These are phyloP conservation scores for Zaprionus tsacasi DNA, from an alignment of 1,140 invertebrate genomes.

Conservation along the genomic window DNA sequence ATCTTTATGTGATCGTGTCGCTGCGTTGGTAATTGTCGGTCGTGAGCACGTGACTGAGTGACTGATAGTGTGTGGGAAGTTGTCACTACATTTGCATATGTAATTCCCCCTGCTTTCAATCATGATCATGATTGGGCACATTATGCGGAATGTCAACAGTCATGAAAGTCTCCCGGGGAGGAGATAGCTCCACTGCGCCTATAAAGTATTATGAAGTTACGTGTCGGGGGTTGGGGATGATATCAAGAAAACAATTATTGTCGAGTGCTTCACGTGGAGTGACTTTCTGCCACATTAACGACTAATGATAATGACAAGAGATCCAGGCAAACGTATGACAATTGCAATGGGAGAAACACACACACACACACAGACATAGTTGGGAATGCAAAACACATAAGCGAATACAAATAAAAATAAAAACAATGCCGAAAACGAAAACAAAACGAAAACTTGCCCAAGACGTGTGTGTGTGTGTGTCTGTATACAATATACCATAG, in stretches of 20 bases:
- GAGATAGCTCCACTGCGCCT: too few species aligned
- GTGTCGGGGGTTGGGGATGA: too few species aligned
- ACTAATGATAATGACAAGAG: slow-evolving; percentile 40
- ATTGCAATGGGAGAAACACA: slow-evolving; percentile 18
- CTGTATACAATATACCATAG: background rate
- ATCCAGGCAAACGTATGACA: slow-evolving; percentile 21
- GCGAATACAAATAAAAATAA: background rate
- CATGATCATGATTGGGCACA: background rate
- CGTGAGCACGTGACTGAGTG: background rate
- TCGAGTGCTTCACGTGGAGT: slow-evolving; percentile 5
- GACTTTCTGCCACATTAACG: slow-evolving; percentile 32
- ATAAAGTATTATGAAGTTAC: too few species aligned
- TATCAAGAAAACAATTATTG: slow-evolving; percentile 6
- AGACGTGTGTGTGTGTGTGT: background rate
- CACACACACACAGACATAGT: background rate
- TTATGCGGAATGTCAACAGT: slow-evolving; percentile 22
- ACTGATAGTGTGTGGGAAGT: background rate
- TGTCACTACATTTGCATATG: slow-evolving; percentile 16
- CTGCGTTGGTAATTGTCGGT: background rate
- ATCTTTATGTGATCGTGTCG: background rate
- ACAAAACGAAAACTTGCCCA: slow-evolving; percentile 2
- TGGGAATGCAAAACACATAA: slow-evolving; percentile 6
- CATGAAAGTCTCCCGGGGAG: background rate
- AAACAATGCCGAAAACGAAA: background rate
- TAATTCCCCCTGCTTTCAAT: slow-evolving; percentile 16